Evolutionary conservation across 2,888 invertebrate genomes (phyloP).

Genomic region (Resseliella maxima): DNA sequence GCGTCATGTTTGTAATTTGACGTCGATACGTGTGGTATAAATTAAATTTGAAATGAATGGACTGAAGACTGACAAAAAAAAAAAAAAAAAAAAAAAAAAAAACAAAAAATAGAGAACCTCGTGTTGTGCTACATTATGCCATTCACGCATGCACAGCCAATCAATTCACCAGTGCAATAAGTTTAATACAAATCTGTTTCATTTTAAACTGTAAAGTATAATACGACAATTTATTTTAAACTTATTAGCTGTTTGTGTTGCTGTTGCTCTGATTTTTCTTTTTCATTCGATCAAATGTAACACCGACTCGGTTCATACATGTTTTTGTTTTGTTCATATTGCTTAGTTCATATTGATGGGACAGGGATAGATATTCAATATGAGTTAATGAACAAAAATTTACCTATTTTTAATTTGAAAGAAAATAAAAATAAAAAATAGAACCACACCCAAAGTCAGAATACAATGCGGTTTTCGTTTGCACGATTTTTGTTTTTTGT

Average conservation of each 20-base stretch:
- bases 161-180: background rate
- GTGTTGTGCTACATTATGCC: background rate
- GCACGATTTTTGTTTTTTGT: no score
- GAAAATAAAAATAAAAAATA: no score
- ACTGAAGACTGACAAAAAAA: no score
- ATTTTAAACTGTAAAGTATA: background rate
- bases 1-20: slow-evolving; percentile 38
- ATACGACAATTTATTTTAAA: slow-evolving; percentile 33
- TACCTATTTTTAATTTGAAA: background rate
- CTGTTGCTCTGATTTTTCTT: slow-evolving; percentile 10
- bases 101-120: no score
- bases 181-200: background rate
- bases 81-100: no score
- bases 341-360: background rate
- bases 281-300: background rate
- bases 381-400: background rate
- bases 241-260: slow-evolving; percentile 31
- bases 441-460: no score
- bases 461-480: no score
- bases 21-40: slow-evolving; percentile 23
- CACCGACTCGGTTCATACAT: background rate
- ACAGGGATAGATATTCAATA: background rate
- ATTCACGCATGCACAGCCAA: background rate
- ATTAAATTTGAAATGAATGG: background rate
- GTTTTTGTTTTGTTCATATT: slow-evolving; percentile 3